A percentile compares a stretch with the other conserved stretches of the same genome.
phyloP scores from a whole-genome alignment of 2,888 invertebrate genomes.

The Oscheius onirici region DNA sequence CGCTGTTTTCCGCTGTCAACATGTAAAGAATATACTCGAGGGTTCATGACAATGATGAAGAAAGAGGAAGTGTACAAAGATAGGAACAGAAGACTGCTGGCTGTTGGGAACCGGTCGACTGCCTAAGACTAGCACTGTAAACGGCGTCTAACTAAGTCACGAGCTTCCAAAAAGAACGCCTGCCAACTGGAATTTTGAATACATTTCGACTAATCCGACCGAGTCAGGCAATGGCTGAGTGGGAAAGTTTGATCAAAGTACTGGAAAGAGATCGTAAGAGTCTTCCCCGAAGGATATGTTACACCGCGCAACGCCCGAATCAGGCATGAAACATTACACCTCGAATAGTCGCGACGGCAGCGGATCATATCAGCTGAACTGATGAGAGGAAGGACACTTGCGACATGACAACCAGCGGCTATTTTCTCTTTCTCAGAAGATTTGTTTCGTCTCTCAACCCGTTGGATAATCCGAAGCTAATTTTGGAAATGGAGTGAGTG shows the following conservation, averaged over 20 bases:
- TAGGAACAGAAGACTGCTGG: conserved; percentile 9
- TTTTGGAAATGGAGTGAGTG: no score
- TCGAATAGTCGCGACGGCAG: no score
- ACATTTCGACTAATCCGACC: not conserved
- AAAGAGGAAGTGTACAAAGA: conserved; percentile 1
- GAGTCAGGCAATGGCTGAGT: not conserved
- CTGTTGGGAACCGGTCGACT: not conserved
- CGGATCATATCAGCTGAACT: no score
- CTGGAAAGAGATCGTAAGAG: not conserved
- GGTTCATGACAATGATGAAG: not conserved
- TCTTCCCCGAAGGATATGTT: conserved; percentile 10
- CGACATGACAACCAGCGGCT: no score
- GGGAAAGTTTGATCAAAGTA: no score
- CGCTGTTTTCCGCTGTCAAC: not conserved
- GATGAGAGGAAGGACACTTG: no score
- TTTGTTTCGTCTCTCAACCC: no score
- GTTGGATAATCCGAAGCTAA: no score
- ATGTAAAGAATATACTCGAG: not conserved
- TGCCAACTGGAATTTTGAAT: not conserved
- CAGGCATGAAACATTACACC: conserved; percentile 28
- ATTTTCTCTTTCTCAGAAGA: no score
- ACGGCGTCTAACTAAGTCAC: not conserved
- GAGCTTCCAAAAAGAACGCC: not conserved
- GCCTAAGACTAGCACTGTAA: conserved; percentile 14
- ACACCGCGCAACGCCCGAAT: conserved; percentile 19